Base-by-base conservation (phyloP, 2,888 invertebrate species). In the Alloscopus bannaensis region DNA sequence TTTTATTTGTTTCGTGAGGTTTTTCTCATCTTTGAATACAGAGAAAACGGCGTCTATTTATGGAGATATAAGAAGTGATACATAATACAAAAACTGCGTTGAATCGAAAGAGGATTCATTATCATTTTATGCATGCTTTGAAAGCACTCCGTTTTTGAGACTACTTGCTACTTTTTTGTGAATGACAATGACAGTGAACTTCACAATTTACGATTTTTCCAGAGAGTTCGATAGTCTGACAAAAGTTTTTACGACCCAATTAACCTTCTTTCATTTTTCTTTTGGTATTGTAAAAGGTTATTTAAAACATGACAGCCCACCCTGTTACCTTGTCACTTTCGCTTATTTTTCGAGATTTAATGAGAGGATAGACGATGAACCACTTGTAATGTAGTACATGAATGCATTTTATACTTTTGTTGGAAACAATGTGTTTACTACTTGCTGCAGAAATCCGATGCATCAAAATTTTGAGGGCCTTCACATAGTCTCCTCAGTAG, bases 141-240 rank as follows among this genome's bases (percentile, higher is more conserved):
- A n/a, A n/a, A n/a, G n/a, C n/a, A n/a, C n/a, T n/a, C n/a, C n/a
- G n/a, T n/a, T n/a, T n/a, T n/a, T n/a, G n/a, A n/a, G n/a, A n/a
- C n/a, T n/a, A n/a, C n/a, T n/a, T n/a, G n/a, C n/a, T n/a, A n/a
- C n/a, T n/a, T n/a, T n/a, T n/a, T n/a, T n/a, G n/a, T n/a, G n/a
- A n/a, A n/a, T n/a, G n/a, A n/a, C n/a, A n/a, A n/a, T n/a, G n/a
- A n/a, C n/a, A n/a, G n/a, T n/a, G n/a, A n/a, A n/a, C n/a, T n/a
- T n/a, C n/a, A n/a, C n/a, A 83, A 84, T 85, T 85, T 85, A 85
- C 81, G 84, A 82, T 81, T 8, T 84, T 83, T 80, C 82, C 78
- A 72, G 36, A 36, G 8, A 71, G 72, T 75, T 65, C 60, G 45
- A 80, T 81, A 81, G 80, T 77, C 80, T 80, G 45, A 60, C 60